phyloP scores from a whole-genome alignment of 2,888 invertebrate genomes.

The Ornithoptera priamus region DNA sequence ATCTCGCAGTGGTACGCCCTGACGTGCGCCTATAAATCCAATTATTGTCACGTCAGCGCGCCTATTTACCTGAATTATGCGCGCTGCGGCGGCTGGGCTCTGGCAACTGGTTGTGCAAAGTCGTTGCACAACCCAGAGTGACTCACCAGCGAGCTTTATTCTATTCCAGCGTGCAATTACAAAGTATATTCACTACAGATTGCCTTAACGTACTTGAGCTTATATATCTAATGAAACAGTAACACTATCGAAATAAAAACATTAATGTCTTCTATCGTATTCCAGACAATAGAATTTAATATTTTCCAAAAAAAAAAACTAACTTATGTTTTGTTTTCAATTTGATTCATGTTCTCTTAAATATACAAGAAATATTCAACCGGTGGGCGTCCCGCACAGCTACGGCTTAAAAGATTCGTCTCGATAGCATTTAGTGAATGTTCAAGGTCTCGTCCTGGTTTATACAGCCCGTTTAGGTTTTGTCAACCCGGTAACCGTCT shows the following conservation, averaged over 20 bases:
- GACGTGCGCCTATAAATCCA: conserved; percentile 37
- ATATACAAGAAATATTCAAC: conserved; percentile 43
- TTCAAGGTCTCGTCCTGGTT: conserved; percentile 77
- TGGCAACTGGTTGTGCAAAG: conserved; percentile 63
- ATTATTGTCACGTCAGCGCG: conserved; percentile 37
- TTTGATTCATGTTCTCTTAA: conserved; percentile 31
- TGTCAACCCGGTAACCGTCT: conserved; percentile 70
- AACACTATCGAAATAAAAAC: not conserved
- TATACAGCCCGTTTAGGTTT: conserved; percentile 68
- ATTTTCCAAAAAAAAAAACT: conserved; percentile 5
- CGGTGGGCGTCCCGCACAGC: conserved; percentile 63
- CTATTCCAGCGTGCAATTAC: conserved; percentile 55
- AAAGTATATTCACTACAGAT: conserved; percentile 45
- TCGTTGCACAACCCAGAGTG: conserved; percentile 65
- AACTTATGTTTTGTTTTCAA: conserved; percentile 20
- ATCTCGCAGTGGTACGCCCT: conserved; percentile 41
- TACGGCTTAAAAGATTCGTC: conserved; percentile 68
- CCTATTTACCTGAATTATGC: conserved; percentile 44
- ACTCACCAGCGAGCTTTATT: conserved; percentile 65
- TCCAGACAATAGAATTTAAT: no score
- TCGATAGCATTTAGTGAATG: conserved; percentile 75
- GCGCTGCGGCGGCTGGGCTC: conserved; percentile 50
- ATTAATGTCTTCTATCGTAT: no score
- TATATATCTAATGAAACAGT: not conserved
- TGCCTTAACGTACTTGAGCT: conserved; percentile 42